Base-by-base conservation (phyloP, 2,113 vertebrate genomes). In the Periophthalmus modestus region DNA sequence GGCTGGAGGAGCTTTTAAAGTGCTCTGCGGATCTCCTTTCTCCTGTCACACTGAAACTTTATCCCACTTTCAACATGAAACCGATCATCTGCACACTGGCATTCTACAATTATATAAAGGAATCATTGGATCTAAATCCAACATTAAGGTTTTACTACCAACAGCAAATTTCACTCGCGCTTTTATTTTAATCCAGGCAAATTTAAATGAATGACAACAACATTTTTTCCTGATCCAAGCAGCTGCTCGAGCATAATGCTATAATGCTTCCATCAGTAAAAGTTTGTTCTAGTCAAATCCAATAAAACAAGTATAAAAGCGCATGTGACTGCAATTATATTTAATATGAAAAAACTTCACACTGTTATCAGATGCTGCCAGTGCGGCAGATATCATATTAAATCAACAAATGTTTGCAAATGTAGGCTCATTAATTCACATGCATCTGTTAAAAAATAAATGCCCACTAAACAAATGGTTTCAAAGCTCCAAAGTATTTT, bases 1-100 rank as follows among this genome's bases (percentile, higher is more conserved):
- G 85, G 83, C 88, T 94, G 88, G 91, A 94, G 92, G 89, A 92
- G 86, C 91, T 73, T 77, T 88, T 87, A 91, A 94, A 93, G 90
- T 89, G 89, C 78, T 72, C 75, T 83, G 79, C 82, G 66, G 87
- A 85, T 92, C 82, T 69, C 54, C 79, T 83, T 83, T 84, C 87
- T 69, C 78, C 82, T 90, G 89, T 87, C 83, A 87, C 43, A 66
- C 75, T 68, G 68, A 66, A 77, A 74, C 75, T 75, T 72, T 77
- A 67, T 47, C 69, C 78, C 77, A 71, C 85, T 72, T 73, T 77
- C 69, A 71, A 63, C 58, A 79, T 78, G 79, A 81, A 69, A 85
- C 57, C n/a, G 47, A 83, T 75, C 47, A 70, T 34, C 5, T 68
- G 19, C 33, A 43, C 33, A 7, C 34, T n/a, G 33, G 34, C 10